Base-by-base conservation (phyloP, 2,888 invertebrate genomes). In the Crioceris asparagi region DNA sequence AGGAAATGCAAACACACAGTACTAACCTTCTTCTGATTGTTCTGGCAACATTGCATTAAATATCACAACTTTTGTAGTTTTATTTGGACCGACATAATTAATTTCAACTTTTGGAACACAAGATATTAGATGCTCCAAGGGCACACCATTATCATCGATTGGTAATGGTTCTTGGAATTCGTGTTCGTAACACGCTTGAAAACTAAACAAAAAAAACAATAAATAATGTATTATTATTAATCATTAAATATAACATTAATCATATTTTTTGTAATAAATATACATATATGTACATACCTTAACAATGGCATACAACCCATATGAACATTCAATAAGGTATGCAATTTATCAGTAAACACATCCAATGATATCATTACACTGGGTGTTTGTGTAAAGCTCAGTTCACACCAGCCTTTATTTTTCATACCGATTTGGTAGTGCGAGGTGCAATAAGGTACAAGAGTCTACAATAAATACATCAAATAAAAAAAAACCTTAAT, bases 61-160 rank as follows among this genome's bases (percentile, higher is more conserved):
- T 36, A 53, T 54, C 12, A 64, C 52, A 19, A 60, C 53, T 47
- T 64, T 64, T 14, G 61, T 57, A 35, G 57, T 64, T 40, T 57
- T 58, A 40, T 58, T 62, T 11, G 44, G 56, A 45, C 57, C 73
- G 59, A 49, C 64, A 54, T 42, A 68, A 59, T 50, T 67, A 56
- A 45, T 51, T 29, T 54, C 54, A 23, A 93, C 73, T 21, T 82
- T 82, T 7, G 79, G 74, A 7, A 91, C 75, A 60, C 87, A 88
- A 33, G 88, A 81, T 17, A 96, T 74, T 36, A 96, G 67, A 65
- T 94, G 84, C 60, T 96, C 96, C 38, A 96, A 63, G 1, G 90
- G 82, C 11, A 92, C 91, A 3, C 91, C 90, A 40, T 65, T 72
- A 3, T 74, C 75, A 51, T 76, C 74, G n/a, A 78, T 62, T 10